Evolutionary conservation across 1,140 invertebrate genomes (phyloP), one percentile per base, ranked within the genome.

Genomic region (Samia ricini): DNA sequence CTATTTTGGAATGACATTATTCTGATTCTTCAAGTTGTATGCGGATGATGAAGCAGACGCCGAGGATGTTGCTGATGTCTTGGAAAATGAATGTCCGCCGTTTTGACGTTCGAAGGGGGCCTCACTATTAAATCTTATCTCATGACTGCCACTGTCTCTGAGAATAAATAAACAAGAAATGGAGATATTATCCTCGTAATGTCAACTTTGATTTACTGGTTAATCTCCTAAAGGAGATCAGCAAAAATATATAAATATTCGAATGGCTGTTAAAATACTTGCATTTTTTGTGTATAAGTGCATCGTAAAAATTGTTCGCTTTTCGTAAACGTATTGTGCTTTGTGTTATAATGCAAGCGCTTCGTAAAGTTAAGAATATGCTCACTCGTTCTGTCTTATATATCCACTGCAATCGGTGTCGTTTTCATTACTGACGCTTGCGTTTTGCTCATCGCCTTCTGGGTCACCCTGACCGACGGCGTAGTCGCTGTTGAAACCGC

Each of bases 31-130:
- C 51, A 52, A 52, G 58, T 61, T 70, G 57, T 52, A 71, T 29
- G 72, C 58, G 52, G 48, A 42, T 59, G 70, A 64, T 59, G 68
- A 67, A 8, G 75, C 66, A 56, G 71, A 68, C 4, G 70, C 66
- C 51, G 71, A 61, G 10, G 75, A 65, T 62, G 65, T 58, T 1
- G 72, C 23, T 15, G 33, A 42, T 15, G 33, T 15, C 20, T 64
- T 72, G 15, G 58, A 42, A 29, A 69, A 72, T 10, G 69, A 66
- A 26, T 66, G 69, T 7, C 64, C 50, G 15, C 33, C 60, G n/a
- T 55, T 56, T 10, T 49, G 57, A 24, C 62, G 56, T 19, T 64
- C 56, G 21, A 48, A 63, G 18, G 36, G 54, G 10, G 42, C 21
- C 0, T 24, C 64, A 18, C 60, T 51, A 42, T 74, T 64, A 59